Base-by-base conservation (phyloP, 2,113 vertebrate genomes). In the Chloebia gouldiae region DNA sequence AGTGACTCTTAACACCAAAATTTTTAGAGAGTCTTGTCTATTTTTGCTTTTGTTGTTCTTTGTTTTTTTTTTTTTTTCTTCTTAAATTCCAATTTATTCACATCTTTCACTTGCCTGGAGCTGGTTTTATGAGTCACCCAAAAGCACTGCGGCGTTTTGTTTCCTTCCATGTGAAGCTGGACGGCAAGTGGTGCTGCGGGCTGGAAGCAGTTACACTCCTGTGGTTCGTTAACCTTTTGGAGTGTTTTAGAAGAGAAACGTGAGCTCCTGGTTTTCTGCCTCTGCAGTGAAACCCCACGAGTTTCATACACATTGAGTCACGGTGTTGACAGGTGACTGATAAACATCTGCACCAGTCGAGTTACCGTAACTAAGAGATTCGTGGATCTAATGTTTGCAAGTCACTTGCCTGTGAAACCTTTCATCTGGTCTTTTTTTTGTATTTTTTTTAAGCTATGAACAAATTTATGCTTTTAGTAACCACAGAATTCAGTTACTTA, bases 301-400 rank as follows among this genome's bases (percentile, higher is more conserved):
- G 97, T 98, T 98, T 98, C 97, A 96, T 95, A 96, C 47, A 91
- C 97, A 96, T 96, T 98, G 98, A 98, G 97, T 98, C 98, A 98
- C 71, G 96, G 35, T 95, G 94, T 96, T 97, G 96, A 96, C 97
- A 98, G 97, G 98, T 97, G 97, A 97, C 97, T 97, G 98, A 98
- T 98, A 98, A 97, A 93, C 97, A 98, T 98, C 98, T 97, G 95
- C 91, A 57, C 93, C 33, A 68, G 64, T 97, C 68, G 24, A 96
- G 93, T 98, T 98, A 98, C 97, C 15, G 96, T 98, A 97, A 97
- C 97, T 90, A 42, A 12, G 73, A 94, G 95, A 92, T 68, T 49
- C 81, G 81, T 95, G 97, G 96, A 95, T 93, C 88, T 93, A 92
- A 94, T 94, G 89, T 59, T 86, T 79, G 88, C 63, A 11, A 91